Evolutionary conservation across 1,140 invertebrate species (phyloP).

Genomic region (Sminthurides bifidus): DNA sequence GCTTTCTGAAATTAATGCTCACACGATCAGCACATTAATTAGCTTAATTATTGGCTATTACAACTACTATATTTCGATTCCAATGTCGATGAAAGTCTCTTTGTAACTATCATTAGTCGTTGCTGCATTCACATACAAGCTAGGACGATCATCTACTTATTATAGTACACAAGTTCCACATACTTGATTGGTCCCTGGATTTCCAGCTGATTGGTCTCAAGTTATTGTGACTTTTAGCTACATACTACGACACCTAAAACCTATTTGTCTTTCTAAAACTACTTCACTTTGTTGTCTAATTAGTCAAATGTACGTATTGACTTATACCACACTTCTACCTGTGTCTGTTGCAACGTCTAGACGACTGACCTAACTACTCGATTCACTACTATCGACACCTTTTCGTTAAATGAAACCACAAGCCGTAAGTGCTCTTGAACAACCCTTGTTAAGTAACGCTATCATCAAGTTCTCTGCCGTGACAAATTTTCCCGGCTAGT

Average conservation of each 20-base stretch:
- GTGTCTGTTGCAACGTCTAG: too few relatives aligned
- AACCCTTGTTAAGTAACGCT: too few relatives aligned
- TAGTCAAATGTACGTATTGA: not conserved
- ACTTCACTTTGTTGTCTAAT: not conserved
- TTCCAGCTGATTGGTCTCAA: conserved; percentile 18
- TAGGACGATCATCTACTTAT: too few relatives aligned
- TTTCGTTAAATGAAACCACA: too few relatives aligned
- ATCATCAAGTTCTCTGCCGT: too few relatives aligned
- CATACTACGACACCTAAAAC: not conserved
- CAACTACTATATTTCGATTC: not conserved
- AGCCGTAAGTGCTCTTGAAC: too few relatives aligned
- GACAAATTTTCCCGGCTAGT: too few relatives aligned
- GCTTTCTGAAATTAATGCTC: too few relatives aligned
- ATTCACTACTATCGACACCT: too few relatives aligned
- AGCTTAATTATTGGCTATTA: not conserved
- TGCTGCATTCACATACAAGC: not conserved
- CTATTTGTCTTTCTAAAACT: not conserved
- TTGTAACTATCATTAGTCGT: not conserved
- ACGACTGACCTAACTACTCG: too few relatives aligned
- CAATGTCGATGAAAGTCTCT: too few relatives aligned
- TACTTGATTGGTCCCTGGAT: conserved; percentile 14
- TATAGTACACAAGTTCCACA: too few relatives aligned
- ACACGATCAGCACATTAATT: not conserved
- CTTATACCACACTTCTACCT: not conserved
- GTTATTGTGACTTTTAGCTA: not conserved